A percentile compares a stretch with the other conserved stretches of the same genome.
These are phyloP conservation scores for Nomada ferruginata DNA, from an alignment of 2,888 invertebrate genomes.

Conservation along the genomic window DNA sequence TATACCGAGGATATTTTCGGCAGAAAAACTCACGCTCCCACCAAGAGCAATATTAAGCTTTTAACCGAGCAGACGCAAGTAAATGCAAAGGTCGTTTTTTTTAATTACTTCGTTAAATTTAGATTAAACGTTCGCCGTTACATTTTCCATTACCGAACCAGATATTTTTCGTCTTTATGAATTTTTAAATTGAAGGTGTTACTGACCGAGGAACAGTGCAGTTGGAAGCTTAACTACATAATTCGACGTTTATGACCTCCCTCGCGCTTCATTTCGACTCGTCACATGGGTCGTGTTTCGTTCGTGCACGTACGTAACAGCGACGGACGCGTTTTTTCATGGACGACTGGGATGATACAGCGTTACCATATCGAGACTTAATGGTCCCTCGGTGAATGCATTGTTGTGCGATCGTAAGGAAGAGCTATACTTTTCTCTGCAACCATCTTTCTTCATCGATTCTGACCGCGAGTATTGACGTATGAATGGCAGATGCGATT, in stretches of 20 bases:
- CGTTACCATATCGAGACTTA: conserved; percentile 33
- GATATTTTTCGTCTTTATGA: neutral
- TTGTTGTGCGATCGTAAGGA: conserved; percentile 27
- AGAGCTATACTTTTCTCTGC: neutral
- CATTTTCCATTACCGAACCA: too few species aligned
- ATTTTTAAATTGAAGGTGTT: neutral
- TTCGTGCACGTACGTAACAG: neutral
- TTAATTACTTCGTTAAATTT: too few species aligned
- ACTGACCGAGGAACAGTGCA: too few species aligned
- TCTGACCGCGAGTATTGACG: conserved; percentile 28
- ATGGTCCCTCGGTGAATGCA: neutral
- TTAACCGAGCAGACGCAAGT: too few species aligned
- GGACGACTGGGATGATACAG: conserved; percentile 4
- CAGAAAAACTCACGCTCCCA: too few species aligned
- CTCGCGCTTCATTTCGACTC: neutral
- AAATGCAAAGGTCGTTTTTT: too few species aligned
- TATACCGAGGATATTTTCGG: too few species aligned
- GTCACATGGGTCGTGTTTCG: neutral
- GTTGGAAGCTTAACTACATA: too few species aligned
- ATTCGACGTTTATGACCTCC: too few species aligned
- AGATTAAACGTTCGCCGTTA: too few species aligned
- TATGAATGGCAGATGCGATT: conserved; percentile 36
- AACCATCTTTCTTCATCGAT: conserved; percentile 46
- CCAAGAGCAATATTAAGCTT: too few species aligned
- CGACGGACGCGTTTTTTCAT: neutral